Base-by-base conservation (phyloP, 2,888 invertebrate genomes). In the Napeogenes inachia region DNA sequence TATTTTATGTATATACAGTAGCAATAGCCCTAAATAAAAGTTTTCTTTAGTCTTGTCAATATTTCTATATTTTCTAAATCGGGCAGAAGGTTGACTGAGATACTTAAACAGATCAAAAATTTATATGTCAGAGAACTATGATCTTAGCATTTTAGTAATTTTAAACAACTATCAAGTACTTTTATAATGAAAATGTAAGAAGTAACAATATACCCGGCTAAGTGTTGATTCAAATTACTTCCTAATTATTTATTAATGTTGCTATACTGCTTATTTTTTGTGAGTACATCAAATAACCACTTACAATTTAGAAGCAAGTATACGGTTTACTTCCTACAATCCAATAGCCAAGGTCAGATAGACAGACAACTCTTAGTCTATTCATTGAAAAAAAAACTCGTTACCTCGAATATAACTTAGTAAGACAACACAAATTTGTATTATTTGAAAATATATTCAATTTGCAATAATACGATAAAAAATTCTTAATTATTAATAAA, bases 261-360 rank as follows among this genome's bases (percentile, higher is more conserved):
- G 70, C 68, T 73, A 68, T 71, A 73, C 75, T 73, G 69, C 84
- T 81, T 85, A 85, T 79, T 89, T 89, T 89, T 88, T 89, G 85
- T 84, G 79, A 83, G 85, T 88, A 88, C 88, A 87, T 89, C 89
- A 85, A 88, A 87, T 84, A 87, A 84, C 85, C 87, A 89, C 85
- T 85, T 83, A 89, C 88, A 89, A 89, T 90, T 89, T 89, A 85
- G 86, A 87, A 85, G 85, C 83, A 87, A 87, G 87, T 89, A 87
- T 84, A 88, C 86, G 85, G 81, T 84, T 88, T 87, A 89, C 90
- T 90, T 90, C 90, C 90, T 90, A 90, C 90, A 90, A 90, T 90
- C 84, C 87, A 89, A 87, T 85, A 87, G 79, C 84, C 90, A 90
- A 90, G 90, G 90, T 89, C 89, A 85, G 74, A 80, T 77, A 80